A percentile compares a stretch with the other conserved stretches of the same genome.
phyloP scores from a whole-genome alignment of 2,797 vertebrate species.

The Phalloptychus januarius region DNA sequence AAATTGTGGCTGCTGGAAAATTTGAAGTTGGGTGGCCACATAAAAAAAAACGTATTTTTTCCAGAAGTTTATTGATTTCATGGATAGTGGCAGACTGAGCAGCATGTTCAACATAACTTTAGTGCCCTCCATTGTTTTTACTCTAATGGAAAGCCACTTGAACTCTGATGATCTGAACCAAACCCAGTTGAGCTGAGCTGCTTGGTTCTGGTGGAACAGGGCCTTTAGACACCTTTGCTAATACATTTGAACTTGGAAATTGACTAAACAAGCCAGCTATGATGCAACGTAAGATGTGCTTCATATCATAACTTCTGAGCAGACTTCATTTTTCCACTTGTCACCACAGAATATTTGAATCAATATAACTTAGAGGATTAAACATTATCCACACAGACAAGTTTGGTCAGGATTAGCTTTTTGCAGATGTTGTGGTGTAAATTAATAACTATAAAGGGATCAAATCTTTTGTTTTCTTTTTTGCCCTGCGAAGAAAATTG shows the following conservation, averaged over 20 bases:
- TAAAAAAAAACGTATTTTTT: not conserved
- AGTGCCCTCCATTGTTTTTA: not conserved
- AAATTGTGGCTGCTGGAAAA: not conserved
- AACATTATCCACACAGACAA: not conserved
- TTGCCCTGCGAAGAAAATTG: not conserved
- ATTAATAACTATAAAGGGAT: not conserved
- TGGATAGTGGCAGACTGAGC: not conserved
- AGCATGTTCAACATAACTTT: not conserved
- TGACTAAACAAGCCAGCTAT: not conserved
- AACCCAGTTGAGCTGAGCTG: not conserved
- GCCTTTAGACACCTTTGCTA: not conserved
- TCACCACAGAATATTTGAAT: not conserved
- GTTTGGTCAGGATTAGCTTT: not conserved
- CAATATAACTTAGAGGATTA: not conserved
- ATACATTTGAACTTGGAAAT: not conserved
- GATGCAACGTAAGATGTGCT: not conserved
- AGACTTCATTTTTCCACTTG: not conserved
- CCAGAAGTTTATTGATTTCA: not conserved
- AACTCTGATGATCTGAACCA: not conserved
- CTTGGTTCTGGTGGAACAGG: not conserved
- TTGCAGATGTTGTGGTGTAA: not conserved
- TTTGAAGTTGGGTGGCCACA: not conserved
- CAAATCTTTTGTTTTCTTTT: not conserved
- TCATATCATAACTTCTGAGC: not conserved
- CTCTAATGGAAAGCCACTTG: not conserved